phyloP scores from a whole-genome alignment of 2,888 invertebrate genomes.

The Idaea aversata region DNA sequence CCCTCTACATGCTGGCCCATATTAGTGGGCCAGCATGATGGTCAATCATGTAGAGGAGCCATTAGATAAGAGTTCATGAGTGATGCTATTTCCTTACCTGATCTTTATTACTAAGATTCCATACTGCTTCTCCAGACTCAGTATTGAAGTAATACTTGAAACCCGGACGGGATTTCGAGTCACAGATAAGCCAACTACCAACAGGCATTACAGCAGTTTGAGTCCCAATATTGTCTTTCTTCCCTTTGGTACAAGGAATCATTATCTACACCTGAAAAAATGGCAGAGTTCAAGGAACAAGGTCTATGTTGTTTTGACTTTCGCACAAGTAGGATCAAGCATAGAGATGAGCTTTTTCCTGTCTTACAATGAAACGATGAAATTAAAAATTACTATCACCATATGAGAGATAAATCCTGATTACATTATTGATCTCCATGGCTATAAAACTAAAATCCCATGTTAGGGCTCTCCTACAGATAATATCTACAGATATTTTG shows the following conservation, averaged over 20 bases:
- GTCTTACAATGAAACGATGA: no score
- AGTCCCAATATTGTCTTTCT: constrained; percentile 6
- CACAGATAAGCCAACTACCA: constrained; percentile 54
- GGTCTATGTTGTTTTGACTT: no score
- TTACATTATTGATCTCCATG: no score
- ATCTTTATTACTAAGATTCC: constrained; percentile 57
- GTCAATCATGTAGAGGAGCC: background rate
- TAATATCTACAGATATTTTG: no score
- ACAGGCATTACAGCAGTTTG: constrained; percentile 30
- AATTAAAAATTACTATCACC: no score
- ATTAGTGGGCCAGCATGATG: no score
- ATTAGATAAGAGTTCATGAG: background rate
- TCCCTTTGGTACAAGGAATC: constrained; percentile 10
- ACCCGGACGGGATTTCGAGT: constrained; percentile 54
- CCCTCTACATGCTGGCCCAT: no score
- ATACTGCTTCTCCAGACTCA: constrained; percentile 53
- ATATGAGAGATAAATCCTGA: no score
- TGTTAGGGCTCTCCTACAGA: no score
- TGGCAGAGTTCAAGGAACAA: background rate
- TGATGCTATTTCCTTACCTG: constrained; percentile 34
- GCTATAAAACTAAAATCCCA: no score
- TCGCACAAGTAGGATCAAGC: no score
- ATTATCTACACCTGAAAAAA: constrained; percentile 13
- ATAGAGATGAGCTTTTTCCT: no score
- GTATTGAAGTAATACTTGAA: constrained; percentile 62